A percentile compares a stretch with the other conserved stretches of the same genome.
These are phyloP conservation scores for Parnassius glacialis DNA, from an alignment of 2,888 invertebrate genomes.

Conservation along the genomic window DNA sequence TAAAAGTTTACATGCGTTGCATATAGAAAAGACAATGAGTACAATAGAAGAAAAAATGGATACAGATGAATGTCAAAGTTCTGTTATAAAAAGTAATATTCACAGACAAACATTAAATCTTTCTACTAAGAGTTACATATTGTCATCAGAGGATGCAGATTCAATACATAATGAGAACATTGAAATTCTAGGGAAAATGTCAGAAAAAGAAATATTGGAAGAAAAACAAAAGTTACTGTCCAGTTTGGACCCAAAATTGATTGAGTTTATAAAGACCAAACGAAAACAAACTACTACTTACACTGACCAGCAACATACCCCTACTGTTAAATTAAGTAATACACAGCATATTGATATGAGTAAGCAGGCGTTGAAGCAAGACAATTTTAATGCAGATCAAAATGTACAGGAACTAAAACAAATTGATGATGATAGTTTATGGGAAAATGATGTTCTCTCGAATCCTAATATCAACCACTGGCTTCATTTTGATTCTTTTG, in stretches of 20 bases:
- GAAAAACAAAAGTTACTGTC: conserved; percentile 85
- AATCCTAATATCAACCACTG: conserved; percentile 85
- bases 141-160: conserved; percentile 70
- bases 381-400: conserved; percentile 10
- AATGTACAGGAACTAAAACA: background rate
- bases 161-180: conserved; percentile 89
- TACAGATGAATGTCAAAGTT: conserved; percentile 43
- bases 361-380: conserved; percentile 30
- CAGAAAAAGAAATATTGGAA: conserved; percentile 86
- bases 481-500: conserved; percentile 92
- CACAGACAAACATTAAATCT: conserved; percentile 39
- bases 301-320: conserved; percentile 11
- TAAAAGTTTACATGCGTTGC: conserved; percentile 77
- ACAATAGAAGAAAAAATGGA: conserved; percentile 46
- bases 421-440: conserved; percentile 47
- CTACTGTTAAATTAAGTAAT: conserved; percentile 27
- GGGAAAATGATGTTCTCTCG: conserved; percentile 81
- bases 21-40: conserved; percentile 51
- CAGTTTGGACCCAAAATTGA: conserved; percentile 83
- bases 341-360: conserved; percentile 53
- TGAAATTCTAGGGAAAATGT: conserved; percentile 84
- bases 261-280: conserved; percentile 83
- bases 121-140: conserved; percentile 66
- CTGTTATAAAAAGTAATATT: conserved; percentile 23
- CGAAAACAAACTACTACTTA: conserved; percentile 36